phyloP scores from a whole-genome alignment of 1,140 invertebrate species.

The Danaus melanippus region DNA sequence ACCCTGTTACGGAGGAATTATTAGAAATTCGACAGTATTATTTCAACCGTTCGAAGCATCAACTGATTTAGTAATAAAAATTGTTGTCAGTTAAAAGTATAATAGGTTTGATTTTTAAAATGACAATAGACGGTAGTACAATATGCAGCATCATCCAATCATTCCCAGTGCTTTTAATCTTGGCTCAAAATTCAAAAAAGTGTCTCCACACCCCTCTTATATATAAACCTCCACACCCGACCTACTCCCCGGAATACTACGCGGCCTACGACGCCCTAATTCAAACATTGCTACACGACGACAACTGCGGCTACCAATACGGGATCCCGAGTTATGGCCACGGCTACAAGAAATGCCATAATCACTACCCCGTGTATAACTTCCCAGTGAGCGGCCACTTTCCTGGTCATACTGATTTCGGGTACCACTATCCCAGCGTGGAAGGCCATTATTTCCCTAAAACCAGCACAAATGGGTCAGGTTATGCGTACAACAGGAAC shows the following conservation, averaged over 20 bases:
- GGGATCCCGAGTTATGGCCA: slow-evolving; percentile 11
- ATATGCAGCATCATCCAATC: slow-evolving; percentile 51
- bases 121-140: slow-evolving; percentile 41
- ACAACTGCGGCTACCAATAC: slow-evolving; percentile 19
- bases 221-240: slow-evolving; percentile 53
- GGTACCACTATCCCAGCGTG: background rate
- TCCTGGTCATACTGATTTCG: slow-evolving; percentile 3
- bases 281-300: slow-evolving; percentile 35
- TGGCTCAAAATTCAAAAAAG: slow-evolving; percentile 52
- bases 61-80: too few relatives aligned
- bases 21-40: too few relatives aligned
- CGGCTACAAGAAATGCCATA: background rate
- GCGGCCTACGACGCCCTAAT: slow-evolving; percentile 50
- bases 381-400: slow-evolving; percentile 3
- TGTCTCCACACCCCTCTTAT: slow-evolving; percentile 52
- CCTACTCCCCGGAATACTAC: slow-evolving; percentile 53
- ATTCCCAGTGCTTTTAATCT: slow-evolving; percentile 52
- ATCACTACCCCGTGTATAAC: too few relatives aligned
- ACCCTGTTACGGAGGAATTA: slow-evolving; percentile 6
- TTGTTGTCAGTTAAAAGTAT: too few relatives aligned
- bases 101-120: slow-evolving; percentile 9
- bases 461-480: slow-evolving; percentile 7
- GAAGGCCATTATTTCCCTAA: too few relatives aligned
- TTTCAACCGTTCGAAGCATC: too few relatives aligned
- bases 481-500: slow-evolving; percentile 25